These are phyloP conservation scores for Craseonycteris thonglongyai DNA, from an alignment of 2,113 vertebrate genomes.

Conservation along the genomic window DNA sequence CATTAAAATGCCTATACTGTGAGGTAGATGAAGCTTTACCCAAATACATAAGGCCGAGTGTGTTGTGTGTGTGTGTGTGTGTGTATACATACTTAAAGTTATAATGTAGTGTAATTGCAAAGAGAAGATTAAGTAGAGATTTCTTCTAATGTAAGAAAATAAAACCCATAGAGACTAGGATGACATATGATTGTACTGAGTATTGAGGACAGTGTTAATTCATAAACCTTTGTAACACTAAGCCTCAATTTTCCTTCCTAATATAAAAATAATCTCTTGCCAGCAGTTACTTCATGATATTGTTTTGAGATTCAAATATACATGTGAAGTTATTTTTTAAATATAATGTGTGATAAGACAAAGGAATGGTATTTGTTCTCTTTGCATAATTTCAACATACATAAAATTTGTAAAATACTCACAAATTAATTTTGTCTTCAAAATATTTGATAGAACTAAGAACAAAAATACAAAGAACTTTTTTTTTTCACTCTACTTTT, in stretches of 20 bases:
- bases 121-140: neutral
- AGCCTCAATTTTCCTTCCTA: neutral
- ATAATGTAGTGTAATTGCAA: neutral
- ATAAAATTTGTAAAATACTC: neutral
- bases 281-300: neutral
- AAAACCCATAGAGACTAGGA: neutral
- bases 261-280: neutral
- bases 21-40: neutral
- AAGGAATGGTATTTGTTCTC: too few species aligned
- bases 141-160: neutral
- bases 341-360: neutral
- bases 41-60: neutral
- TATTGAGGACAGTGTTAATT: neutral
- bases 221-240: neutral
- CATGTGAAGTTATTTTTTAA: neutral
- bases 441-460: neutral
- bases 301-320: neutral
- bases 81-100: neutral
- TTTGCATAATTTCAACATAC: neutral
- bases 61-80: neutral
- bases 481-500: neutral
- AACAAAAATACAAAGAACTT: neutral
- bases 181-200: neutral
- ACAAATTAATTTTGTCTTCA: neutral
- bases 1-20: neutral